phyloP scores from a whole-genome alignment of 2,888 invertebrate genomes.

The Heteropelma amictum region DNA sequence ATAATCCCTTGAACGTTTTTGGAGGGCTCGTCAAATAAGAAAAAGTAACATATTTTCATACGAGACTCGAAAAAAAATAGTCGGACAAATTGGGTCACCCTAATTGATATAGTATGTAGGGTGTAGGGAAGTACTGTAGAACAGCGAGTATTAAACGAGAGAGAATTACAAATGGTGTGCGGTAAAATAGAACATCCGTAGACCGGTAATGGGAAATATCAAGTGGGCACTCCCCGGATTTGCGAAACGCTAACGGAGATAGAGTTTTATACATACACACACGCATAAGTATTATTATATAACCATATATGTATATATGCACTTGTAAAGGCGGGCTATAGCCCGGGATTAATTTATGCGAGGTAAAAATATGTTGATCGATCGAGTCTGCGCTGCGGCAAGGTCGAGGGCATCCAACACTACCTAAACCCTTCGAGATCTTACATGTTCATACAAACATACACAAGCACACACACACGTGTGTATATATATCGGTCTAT shows the following conservation, averaged over 20 bases:
- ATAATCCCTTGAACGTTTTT: too few species aligned
- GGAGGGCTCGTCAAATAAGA: too few species aligned
- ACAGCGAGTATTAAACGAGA: slow-evolving; percentile 7
- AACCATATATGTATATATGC: background rate
- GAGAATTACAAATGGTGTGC: slow-evolving; percentile 8
- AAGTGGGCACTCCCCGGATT: slow-evolving; percentile 30
- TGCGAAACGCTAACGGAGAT: background rate
- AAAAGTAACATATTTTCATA: too few species aligned
- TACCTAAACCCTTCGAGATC: background rate
- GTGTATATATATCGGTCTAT: too few species aligned
- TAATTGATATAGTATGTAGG: too few species aligned
- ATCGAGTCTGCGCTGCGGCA: slow-evolving; percentile 56
- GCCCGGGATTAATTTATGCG: slow-evolving; percentile 64
- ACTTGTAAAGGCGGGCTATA: slow-evolving; percentile 29
- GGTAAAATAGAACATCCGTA: slow-evolving; percentile 49
- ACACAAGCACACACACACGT: too few species aligned
- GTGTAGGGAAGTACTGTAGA: background rate
- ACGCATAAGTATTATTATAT: background rate
- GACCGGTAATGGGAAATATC: slow-evolving; percentile 35
- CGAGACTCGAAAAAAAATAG: too few species aligned
- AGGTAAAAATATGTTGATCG: slow-evolving; percentile 67
- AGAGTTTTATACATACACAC: background rate
- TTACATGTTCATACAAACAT: too few species aligned
- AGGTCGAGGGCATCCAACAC: slow-evolving; percentile 62
- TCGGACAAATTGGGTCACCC: too few species aligned